Evolutionary conservation across 2,113 vertebrate species (phyloP).

Genomic region (Erythrocercus mccallii): DNA sequence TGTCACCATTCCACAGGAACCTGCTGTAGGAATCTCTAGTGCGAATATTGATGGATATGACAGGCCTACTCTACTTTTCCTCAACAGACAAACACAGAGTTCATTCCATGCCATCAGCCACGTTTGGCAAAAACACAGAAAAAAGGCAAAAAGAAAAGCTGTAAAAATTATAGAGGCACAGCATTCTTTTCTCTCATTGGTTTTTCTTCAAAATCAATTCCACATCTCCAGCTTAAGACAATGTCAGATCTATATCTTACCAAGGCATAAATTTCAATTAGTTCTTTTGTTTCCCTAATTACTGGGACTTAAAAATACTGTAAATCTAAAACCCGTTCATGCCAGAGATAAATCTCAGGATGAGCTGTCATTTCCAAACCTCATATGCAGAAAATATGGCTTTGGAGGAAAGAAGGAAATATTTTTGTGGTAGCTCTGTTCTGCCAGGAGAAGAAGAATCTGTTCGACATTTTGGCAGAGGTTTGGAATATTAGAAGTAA

Average conservation of each 20-base stretch:
- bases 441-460: background rate
- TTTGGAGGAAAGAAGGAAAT: background rate
- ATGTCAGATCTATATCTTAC: background rate
- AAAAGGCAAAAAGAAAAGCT: background rate
- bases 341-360: background rate
- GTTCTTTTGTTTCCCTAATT: background rate
- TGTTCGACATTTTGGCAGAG: background rate
- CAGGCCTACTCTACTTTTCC: background rate
- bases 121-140: background rate
- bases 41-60: background rate
- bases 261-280: background rate
- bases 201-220: background rate
- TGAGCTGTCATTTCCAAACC: background rate
- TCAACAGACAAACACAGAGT: background rate
- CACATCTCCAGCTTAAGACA: fast-evolving
- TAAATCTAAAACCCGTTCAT: background rate
- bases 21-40: background rate
- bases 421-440: background rate
- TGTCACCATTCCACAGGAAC: background rate
- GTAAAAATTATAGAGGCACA: background rate
- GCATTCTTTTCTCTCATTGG: background rate
- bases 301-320: background rate
- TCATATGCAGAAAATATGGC: background rate
- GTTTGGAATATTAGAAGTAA: background rate
- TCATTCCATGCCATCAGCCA: background rate